Evolutionary conservation across 23 tunicate species (phyloP), one percentile per base, ranked within the genome.

Genomic region (Styela clava): DNA sequence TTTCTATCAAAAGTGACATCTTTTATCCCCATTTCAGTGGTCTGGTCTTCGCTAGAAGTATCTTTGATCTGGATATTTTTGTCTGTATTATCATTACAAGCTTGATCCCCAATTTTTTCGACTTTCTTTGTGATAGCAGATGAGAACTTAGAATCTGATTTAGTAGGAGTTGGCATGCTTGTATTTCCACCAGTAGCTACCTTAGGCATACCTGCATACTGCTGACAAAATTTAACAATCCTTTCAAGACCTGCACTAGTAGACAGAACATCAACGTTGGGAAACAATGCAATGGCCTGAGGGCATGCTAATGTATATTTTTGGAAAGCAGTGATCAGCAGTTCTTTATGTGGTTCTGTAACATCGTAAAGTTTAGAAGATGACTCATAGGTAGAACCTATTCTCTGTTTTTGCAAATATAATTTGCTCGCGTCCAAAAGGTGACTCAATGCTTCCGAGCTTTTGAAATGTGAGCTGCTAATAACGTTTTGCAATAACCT

Each of bases 401-500:
- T 52, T 52, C 65, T 76, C 31, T 76, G 81, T 44, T 52, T 76
- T 52, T 76, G 81, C 64, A 33, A 56, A 44, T 44, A 76, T 24
- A 76, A 25, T 27, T 76, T 52, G n/a, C 34, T 34, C 7, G 77
- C 77, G 77, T 71, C 77, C 77, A 71, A 28, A 33, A 71, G 34
- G 35, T 30, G 34, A 33, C 34, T 33, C 34, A 71, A 35, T 71
- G 24, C 24, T 32, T 71, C 77, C 56, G 56, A 44, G 56, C 56
- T 44, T 44, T 44, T 44, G 56, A 44, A 44, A 44, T 44, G 56
- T 44, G 56, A 44, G 56, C 56, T 44, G 56, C 56, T 12, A 44
- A 44, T 44, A 44, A 44, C 12, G 56, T 12, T 44, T 5, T 44
- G 56, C 56, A 44, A 5, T 44, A 44, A 44, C 12, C 12, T 44